Evolutionary conservation across 2,113 vertebrate genomes (phyloP).

Genomic region (Opisthocomus hoazin): DNA sequence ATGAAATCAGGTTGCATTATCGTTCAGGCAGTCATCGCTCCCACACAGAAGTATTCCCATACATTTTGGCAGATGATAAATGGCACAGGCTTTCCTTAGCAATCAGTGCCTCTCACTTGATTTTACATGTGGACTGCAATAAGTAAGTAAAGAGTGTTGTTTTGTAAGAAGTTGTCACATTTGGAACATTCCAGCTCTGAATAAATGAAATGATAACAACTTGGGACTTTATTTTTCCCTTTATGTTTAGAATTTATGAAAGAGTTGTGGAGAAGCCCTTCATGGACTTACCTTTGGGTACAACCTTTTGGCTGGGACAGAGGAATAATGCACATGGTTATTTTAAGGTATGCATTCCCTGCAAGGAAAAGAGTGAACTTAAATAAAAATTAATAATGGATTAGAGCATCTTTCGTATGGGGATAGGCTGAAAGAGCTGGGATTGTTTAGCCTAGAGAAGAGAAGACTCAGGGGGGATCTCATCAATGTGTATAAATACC

Average conservation of each 20-base stretch:
- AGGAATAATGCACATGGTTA: constrained; percentile 93
- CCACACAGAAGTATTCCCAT: constrained; percentile 94
- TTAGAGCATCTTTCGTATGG: background rate
- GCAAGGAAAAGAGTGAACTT: background rate
- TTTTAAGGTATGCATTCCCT: constrained; percentile 84
- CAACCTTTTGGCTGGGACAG: constrained; percentile 94
- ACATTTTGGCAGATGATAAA: constrained; percentile 91
- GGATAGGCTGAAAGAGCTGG: background rate
- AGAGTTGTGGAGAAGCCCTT: constrained; percentile 89
- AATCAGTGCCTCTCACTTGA: constrained; percentile 91
- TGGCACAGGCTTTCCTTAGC: constrained; percentile 95
- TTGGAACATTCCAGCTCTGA: background rate
- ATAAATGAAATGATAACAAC: background rate
- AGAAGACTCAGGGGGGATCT: background rate
- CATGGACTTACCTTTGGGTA: constrained; percentile 87
- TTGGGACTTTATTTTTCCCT: background rate
- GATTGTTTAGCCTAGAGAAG: background rate
- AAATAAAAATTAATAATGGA: background rate
- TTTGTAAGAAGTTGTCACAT: background rate
- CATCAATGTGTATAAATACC: background rate
- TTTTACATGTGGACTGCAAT: constrained; percentile 94
- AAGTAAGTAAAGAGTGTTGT: constrained; percentile 74
- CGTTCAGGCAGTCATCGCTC: constrained; percentile 83
- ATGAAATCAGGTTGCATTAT: constrained; percentile 94
- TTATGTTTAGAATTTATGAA: constrained; percentile 89